Conservation (phyloP, 1,140 invertebrate species). For the Habropoda laboriosa region DNA sequence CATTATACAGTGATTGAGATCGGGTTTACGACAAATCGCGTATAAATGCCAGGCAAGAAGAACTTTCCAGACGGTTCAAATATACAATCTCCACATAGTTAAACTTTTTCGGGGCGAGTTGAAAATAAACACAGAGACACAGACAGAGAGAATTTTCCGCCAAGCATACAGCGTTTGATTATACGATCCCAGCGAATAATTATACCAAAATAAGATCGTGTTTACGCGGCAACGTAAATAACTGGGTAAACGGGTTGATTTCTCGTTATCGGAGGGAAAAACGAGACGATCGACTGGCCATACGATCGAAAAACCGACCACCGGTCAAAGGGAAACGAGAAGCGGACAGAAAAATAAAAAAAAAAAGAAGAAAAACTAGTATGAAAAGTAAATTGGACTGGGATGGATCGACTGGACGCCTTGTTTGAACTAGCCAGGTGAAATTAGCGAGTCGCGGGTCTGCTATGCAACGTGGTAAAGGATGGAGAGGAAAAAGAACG, state of each 20-base stretch:
- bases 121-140: neutral
- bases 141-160: neutral
- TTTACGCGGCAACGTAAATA: conserved; percentile 1
- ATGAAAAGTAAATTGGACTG: conserved; percentile 6
- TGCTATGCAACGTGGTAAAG: conserved; percentile 2
- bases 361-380: neutral
- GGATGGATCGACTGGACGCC: neutral
- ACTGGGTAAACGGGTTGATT: conserved; percentile 18
- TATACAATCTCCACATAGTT: too few relatives aligned
- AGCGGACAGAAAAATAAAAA: neutral
- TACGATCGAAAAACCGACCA: neutral
- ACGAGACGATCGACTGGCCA: neutral
- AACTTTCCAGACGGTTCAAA: too few relatives aligned
- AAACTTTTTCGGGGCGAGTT: too few relatives aligned
- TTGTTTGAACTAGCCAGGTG: neutral
- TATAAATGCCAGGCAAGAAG: too few relatives aligned
- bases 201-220: conserved; percentile 21
- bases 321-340: neutral
- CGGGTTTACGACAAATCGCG: conserved; percentile 65
- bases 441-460: neutral
- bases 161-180: neutral
- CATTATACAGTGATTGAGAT: neutral
- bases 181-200: neutral
- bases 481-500: neutral
- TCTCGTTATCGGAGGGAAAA: conserved; percentile 28